Conservation (phyloP, 2,113 vertebrate species). For the Sphaerodactylus townsendi region DNA sequence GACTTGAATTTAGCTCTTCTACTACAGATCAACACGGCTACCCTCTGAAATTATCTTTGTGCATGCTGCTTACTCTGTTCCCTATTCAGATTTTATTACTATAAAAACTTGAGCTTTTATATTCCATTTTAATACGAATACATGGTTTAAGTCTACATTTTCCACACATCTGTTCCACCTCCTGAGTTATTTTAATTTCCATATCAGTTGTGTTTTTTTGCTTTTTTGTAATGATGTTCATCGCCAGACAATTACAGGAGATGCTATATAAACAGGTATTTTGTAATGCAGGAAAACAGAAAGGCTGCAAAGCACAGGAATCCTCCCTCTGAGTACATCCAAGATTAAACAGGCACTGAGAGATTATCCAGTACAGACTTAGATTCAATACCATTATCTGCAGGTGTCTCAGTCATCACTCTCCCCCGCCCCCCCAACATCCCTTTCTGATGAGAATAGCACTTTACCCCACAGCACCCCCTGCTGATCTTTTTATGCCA, state of each 20-base stretch:
- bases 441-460: neutral
- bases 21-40: no score
- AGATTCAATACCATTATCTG: neutral
- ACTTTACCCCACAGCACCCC: slow-evolving; percentile 21
- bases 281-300: neutral
- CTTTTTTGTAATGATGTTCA: fast-evolving
- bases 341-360: neutral
- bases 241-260: neutral
- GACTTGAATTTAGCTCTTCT: no score
- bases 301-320: neutral
- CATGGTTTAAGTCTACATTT: neutral
- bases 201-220: fast-evolving
- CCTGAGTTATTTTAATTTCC: neutral
- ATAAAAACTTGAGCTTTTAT: neutral
- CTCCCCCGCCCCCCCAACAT: neutral
- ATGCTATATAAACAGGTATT: neutral
- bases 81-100: neutral
- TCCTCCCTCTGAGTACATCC: neutral
- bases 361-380: neutral
- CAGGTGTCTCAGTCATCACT: neutral
- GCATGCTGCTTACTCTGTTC: neutral
- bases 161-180: neutral
- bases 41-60: neutral
- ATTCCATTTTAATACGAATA: neutral
- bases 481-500: slow-evolving; percentile 5